Evolutionary conservation across 30 jellyfish, hydroid and myxozoan genomes (phyloP).

Genomic region (Turritopsis rubra): DNA sequence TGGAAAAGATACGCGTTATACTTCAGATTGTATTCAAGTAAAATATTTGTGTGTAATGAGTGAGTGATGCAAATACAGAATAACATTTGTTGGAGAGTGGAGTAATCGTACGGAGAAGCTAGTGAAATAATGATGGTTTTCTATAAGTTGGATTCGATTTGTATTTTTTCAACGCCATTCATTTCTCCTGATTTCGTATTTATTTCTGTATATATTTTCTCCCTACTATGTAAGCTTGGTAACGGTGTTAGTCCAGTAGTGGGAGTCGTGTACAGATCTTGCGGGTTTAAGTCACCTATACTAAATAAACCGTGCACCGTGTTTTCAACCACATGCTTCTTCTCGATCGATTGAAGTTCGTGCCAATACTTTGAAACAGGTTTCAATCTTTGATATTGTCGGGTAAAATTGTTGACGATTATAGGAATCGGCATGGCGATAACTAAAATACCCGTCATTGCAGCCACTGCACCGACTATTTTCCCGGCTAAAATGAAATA

Average conservation of each 20-base stretch:
- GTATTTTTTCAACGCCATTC: background rate
- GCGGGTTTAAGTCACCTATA: background rate
- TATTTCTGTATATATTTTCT: background rate
- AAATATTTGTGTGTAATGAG: too few relatives aligned
- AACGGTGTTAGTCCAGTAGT: background rate
- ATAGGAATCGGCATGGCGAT: slow-evolving; percentile 97
- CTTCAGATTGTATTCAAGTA: too few relatives aligned
- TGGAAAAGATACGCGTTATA: too few relatives aligned
- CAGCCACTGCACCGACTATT: slow-evolving; percentile 94
- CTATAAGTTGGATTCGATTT: background rate
- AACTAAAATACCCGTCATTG: slow-evolving; percentile 96
- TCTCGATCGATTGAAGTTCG: slow-evolving; percentile 31
- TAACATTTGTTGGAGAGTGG: too few relatives aligned
- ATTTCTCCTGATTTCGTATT: background rate
- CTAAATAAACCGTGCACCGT: slow-evolving; percentile 1
- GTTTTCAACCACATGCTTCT: background rate
- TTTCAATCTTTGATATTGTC: slow-evolving; percentile 76
- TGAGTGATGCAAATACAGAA: too few relatives aligned
- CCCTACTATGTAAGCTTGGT: background rate
- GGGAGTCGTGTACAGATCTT: background rate
- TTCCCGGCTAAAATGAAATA: slow-evolving; percentile 69
- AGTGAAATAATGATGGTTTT: too few relatives aligned
- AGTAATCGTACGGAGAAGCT: too few relatives aligned
- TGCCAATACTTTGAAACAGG: slow-evolving; percentile 89
- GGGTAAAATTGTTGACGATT: slow-evolving; percentile 84